Percentiles rank a stretch among this genome's conserved stretches.
phyloP scores from a whole-genome alignment of 1,140 invertebrate genomes.

The Drosophila truncata region DNA sequence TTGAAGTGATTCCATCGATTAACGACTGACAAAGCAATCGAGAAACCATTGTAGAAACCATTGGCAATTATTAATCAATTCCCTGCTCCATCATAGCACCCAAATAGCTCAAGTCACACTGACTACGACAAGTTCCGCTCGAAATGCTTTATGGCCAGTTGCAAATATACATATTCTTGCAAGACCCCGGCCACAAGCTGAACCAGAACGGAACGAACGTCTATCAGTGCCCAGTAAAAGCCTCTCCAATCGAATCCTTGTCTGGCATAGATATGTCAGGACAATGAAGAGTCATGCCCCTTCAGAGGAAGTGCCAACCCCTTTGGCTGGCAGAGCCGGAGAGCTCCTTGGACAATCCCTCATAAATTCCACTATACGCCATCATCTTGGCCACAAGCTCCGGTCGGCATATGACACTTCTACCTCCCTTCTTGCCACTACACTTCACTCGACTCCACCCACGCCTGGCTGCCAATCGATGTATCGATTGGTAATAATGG shows the following conservation, averaged over 20 bases:
- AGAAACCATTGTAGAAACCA: neutral
- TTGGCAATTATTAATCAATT: conserved; percentile 6
- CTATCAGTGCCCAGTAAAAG: neutral
- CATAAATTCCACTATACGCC: conserved; percentile 35
- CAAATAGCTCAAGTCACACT: conserved; percentile 9
- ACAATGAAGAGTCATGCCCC: conserved; percentile 27
- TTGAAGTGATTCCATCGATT: neutral
- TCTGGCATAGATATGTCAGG: conserved; percentile 43
- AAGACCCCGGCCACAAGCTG: neutral
- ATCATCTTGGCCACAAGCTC: conserved; percentile 31
- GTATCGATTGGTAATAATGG: conserved; percentile 72
- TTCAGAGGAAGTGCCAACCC: conserved; percentile 2
- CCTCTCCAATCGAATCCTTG: conserved; percentile 15
- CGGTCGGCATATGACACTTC: conserved; percentile 33
- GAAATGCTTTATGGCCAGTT: conserved; percentile 11
- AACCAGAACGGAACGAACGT: neutral
- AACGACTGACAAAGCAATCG: neutral
- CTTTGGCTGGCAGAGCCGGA: neutral
- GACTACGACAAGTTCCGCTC: conserved; percentile 1
- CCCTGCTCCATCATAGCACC: neutral
- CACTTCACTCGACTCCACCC: neutral
- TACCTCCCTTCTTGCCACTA: neutral
- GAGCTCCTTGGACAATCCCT: conserved; percentile 33
- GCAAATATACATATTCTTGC: conserved; percentile 13
- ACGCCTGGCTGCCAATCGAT: conserved; percentile 49